Percentiles rank a stretch among this genome's conserved stretches.
These are phyloP conservation scores for Melipona quadrifasciata DNA, from an alignment of 1,140 invertebrate species.

Conservation along the genomic window DNA sequence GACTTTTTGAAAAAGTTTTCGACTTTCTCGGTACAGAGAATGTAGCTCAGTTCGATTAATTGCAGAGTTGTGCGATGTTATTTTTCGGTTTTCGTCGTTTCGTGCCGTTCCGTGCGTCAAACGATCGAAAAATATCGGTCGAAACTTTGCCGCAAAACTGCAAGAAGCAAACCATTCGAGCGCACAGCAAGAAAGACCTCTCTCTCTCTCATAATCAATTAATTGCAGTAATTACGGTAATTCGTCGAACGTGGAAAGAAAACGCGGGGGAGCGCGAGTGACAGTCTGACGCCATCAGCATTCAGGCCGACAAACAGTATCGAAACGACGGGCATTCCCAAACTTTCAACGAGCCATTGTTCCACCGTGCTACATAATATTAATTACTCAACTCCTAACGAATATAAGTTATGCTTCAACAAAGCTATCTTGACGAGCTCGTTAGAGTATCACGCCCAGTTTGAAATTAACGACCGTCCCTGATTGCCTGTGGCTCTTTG, in stretches of 20 bases:
- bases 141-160: too few species aligned
- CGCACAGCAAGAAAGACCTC: too few species aligned
- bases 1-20: too few species aligned
- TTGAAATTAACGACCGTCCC: conserved; percentile 25
- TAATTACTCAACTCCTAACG: conserved; percentile 44
- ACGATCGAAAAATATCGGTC: too few species aligned
- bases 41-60: too few species aligned
- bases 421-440: conserved; percentile 44
- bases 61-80: too few species aligned
- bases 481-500: conserved; percentile 24
- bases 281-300: conserved; percentile 2
- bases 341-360: conserved; percentile 26
- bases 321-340: conserved; percentile 1
- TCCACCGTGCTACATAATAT: conserved; percentile 14
- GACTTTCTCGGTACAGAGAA: too few species aligned
- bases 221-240: not conserved
- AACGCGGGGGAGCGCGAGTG: not conserved
- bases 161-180: too few species aligned
- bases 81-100: too few species aligned
- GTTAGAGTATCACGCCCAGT: conserved; percentile 32
- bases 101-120: too few species aligned
- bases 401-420: conserved; percentile 43
- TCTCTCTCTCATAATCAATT: not conserved
- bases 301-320: conserved; percentile 12
- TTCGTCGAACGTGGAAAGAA: not conserved